A percentile compares a stretch with the other conserved stretches of the same genome.
Conservation (phyloP, 1,140 invertebrate genomes). For the Phymastichus coffea region DNA sequence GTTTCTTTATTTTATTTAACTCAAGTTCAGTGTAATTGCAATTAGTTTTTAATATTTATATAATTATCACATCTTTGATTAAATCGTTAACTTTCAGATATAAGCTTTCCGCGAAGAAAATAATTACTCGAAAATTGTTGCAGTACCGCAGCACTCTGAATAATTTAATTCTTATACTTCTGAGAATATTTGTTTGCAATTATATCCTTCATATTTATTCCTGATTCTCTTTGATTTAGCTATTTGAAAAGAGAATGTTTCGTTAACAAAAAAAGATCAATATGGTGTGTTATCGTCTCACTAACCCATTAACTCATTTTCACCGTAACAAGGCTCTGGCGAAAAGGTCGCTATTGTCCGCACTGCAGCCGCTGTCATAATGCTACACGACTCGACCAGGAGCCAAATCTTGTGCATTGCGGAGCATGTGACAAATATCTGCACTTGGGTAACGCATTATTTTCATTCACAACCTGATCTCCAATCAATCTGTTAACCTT, state of each 20-base stretch:
- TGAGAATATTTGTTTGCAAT: too few species aligned
- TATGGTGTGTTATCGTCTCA: slow-evolving; percentile 38
- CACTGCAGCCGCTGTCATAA: slow-evolving; percentile 59
- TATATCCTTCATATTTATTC: too few species aligned
- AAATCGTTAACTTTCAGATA: too few species aligned
- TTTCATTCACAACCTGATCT: slow-evolving; percentile 39
- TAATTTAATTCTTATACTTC: neutral
- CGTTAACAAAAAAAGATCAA: slow-evolving; percentile 19
- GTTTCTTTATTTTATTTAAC: too few species aligned
- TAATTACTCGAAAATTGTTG: too few species aligned
- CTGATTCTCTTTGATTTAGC: too few species aligned
- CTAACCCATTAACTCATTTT: slow-evolving; percentile 54
- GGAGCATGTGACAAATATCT: slow-evolving; percentile 60
- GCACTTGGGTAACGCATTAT: slow-evolving; percentile 56
- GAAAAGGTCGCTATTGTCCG: slow-evolving; percentile 60
- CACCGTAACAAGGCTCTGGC: slow-evolving; percentile 57
- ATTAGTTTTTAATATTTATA: too few species aligned
- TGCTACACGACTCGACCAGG: slow-evolving; percentile 54
- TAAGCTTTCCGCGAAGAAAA: too few species aligned
- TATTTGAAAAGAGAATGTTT: too few species aligned
- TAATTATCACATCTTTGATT: too few species aligned
- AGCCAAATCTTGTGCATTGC: slow-evolving; percentile 57
- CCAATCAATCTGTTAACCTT: slow-evolving; percentile 37
- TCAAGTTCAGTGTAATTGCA: too few species aligned
- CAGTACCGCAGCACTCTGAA: too few species aligned